Conservation (phyloP, 2,113 vertebrate species). For the Triplophysa rosa region DNA sequence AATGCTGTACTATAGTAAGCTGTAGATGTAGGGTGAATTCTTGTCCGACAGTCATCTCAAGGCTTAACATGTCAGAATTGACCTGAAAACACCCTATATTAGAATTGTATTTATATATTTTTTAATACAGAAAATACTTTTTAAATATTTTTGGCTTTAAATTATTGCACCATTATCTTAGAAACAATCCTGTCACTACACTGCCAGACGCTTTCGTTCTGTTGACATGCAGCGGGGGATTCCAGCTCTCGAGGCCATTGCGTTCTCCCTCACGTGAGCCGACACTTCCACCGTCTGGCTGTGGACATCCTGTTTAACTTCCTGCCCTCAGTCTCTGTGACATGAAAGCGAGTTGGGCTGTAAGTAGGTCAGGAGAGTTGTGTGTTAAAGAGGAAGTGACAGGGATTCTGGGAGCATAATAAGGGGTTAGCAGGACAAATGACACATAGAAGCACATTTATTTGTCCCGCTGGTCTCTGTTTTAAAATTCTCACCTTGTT, state of each 20-base stretch:
- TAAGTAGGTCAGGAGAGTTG: constrained; percentile 28
- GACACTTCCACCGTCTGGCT: constrained; percentile 34
- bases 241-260: background rate
- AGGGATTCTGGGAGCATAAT: constrained; percentile 30
- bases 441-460: constrained; percentile 8
- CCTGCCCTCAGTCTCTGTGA: constrained; percentile 29
- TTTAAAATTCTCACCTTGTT: constrained; percentile 30
- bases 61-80: no score
- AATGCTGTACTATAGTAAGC: no score
- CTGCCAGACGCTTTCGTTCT: background rate
- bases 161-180: no score
- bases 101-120: no score
- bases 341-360: constrained; percentile 10
- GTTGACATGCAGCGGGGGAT: constrained; percentile 20
- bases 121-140: no score
- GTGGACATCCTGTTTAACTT: constrained; percentile 18
- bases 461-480: background rate
- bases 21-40: no score
- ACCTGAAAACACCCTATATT: no score
- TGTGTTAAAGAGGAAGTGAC: constrained; percentile 31
- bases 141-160: no score
- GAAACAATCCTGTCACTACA: background rate
- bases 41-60: no score
- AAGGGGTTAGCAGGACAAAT: constrained; percentile 19
- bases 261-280: background rate